phyloP scores from a whole-genome alignment of 2,113 vertebrate genomes.

The Forbesichthys agassizii region DNA sequence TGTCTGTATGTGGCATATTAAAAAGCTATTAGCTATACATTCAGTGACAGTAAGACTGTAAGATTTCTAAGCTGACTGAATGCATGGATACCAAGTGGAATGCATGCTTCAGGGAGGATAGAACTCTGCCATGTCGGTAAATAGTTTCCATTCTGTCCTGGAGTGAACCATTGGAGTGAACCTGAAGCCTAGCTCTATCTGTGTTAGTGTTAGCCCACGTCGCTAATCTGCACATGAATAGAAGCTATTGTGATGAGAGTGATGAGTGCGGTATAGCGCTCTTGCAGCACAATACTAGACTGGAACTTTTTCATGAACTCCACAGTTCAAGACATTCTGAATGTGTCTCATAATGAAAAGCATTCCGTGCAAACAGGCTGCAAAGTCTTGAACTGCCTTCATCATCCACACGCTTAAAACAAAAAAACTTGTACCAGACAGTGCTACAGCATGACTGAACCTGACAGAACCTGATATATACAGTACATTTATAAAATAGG shows the following conservation, averaged over 20 bases:
- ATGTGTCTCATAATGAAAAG: conserved; percentile 19
- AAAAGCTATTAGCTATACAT: conserved; percentile 53
- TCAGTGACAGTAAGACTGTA: conserved; percentile 42
- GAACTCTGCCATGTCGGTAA: conserved; percentile 5
- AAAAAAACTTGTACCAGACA: conserved; percentile 12
- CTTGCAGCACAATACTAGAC: conserved; percentile 6
- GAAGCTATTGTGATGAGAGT: conserved; percentile 30
- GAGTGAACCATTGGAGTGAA: conserved; percentile 22
- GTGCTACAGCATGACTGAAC: conserved; percentile 54
- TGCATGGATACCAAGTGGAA: conserved; percentile 33
- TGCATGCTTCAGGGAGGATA: not conserved
- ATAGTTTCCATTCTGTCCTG: conserved; percentile 15
- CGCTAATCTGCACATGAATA: conserved; percentile 34
- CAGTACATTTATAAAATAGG: conserved; percentile 23
- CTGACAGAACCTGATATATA: conserved; percentile 51
- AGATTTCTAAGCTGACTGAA: conserved; percentile 41
- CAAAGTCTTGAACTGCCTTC: not conserved
- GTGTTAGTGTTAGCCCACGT: conserved; percentile 19
- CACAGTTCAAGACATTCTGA: conserved; percentile 23
- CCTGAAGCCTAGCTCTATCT: conserved; percentile 34
- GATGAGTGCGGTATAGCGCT: conserved; percentile 13
- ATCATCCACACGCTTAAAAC: not conserved
- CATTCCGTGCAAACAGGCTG: not conserved
- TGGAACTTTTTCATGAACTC: not conserved
- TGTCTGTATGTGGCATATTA: conserved; percentile 57